Conservation (phyloP, 2,797 vertebrate species). For the Sebastes itinus region DNA sequence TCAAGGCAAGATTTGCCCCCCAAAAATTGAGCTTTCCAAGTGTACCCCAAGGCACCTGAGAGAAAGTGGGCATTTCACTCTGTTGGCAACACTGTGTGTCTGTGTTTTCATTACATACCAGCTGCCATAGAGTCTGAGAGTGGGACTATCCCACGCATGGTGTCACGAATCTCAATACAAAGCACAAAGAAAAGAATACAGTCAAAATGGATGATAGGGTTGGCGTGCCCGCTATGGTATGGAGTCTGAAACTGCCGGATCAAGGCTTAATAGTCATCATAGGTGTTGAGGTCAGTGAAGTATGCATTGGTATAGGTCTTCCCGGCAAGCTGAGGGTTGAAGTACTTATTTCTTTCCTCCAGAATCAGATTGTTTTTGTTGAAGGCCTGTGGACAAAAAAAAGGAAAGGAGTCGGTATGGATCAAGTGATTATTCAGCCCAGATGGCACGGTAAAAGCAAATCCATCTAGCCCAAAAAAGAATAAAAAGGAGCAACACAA, state of each 20-base stretch:
- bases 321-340: slow-evolving; percentile 94
- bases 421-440: slow-evolving; percentile 64
- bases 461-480: slow-evolving; percentile 53
- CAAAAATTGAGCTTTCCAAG: slow-evolving; percentile 59
- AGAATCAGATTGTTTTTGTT: slow-evolving; percentile 99
- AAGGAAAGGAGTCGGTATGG: slow-evolving; percentile 44
- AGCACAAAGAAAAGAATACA: slow-evolving; percentile 70
- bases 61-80: slow-evolving; percentile 76
- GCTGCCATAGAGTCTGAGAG: slow-evolving; percentile 70
- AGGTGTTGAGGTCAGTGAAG: slow-evolving; percentile 98
- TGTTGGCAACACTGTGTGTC: slow-evolving; percentile 65
- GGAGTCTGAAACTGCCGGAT: slow-evolving; percentile 42
- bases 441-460: slow-evolving; percentile 71
- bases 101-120: slow-evolving; percentile 63
- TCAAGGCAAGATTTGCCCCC: slow-evolving; percentile 43
- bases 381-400: slow-evolving; percentile 86
- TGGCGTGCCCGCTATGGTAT: slow-evolving; percentile 28
- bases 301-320: slow-evolving; percentile 98
- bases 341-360: slow-evolving; percentile 98
- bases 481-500: slow-evolving; percentile 65
- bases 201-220: slow-evolving; percentile 49
- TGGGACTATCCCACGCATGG: slow-evolving; percentile 64
- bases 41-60: slow-evolving; percentile 79
- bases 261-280: slow-evolving; percentile 92
- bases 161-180: slow-evolving; percentile 76